These are phyloP conservation scores for Aramus guarauna DNA, from an alignment of 2,113 vertebrate genomes.

Conservation along the genomic window DNA sequence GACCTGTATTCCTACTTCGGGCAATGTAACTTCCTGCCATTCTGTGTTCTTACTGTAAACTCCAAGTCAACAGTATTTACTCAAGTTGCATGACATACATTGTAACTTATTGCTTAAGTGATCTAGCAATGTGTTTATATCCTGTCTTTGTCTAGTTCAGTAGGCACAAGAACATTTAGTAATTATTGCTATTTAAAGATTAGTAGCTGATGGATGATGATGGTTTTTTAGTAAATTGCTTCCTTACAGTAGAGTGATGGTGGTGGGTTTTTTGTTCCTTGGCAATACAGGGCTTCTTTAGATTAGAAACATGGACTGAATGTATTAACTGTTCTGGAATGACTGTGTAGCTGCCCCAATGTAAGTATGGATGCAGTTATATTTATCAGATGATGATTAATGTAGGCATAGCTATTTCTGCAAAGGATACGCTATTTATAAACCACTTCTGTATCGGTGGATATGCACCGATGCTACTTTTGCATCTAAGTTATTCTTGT, in stretches of 20 bases:
- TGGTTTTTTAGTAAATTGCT: neutral
- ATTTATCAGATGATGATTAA: neutral
- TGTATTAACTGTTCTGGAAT: neutral
- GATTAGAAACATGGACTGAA: neutral
- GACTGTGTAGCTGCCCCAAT: neutral
- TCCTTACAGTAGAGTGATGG: neutral
- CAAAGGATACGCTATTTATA: neutral
- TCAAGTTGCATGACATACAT: neutral
- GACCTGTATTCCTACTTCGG: neutral
- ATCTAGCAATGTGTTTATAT: slow-evolving; percentile 2
- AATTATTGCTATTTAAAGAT: slow-evolving; percentile 32
- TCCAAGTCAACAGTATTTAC: neutral
- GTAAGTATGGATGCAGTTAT: neutral
- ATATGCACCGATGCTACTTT: neutral
- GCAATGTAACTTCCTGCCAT: neutral
- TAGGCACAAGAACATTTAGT: neutral
- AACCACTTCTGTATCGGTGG: neutral
- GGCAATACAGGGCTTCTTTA: neutral
- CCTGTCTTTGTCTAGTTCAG: neutral
- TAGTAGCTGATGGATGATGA: slow-evolving; percentile 14
- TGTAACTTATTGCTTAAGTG: neutral
- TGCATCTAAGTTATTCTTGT: neutral
- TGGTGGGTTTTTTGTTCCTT: neutral
- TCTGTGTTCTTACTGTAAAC: neutral
- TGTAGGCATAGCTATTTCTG: neutral